Percentiles rank a stretch among this genome's conserved stretches.
Evolutionary conservation across 64 coral and sea anemone genomes (phyloP).

Genomic region (Stichodactyla helianthus): DNA sequence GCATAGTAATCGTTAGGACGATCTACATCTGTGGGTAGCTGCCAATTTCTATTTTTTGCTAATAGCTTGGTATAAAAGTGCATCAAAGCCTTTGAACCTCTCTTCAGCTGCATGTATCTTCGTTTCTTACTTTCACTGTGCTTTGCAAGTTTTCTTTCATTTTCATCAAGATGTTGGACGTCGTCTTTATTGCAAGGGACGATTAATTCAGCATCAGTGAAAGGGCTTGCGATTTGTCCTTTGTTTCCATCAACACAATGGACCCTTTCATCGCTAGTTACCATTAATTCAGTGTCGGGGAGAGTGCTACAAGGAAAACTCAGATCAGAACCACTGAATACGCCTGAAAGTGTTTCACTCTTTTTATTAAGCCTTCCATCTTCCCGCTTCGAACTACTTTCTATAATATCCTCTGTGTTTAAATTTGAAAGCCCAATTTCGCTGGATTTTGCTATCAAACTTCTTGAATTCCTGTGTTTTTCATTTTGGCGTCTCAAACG

Average conservation of each 20-base stretch:
- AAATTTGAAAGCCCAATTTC: not conserved
- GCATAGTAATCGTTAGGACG: not conserved
- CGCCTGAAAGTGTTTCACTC: not conserved
- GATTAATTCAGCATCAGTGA: not conserved
- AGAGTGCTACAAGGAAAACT: not conserved
- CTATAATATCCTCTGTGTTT: not conserved
- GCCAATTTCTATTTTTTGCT: not conserved
- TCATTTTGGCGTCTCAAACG: no score
- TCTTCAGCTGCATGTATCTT: not conserved
- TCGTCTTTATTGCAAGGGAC: not conserved
- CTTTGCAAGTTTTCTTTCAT: not conserved
- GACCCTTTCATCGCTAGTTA: not conserved
- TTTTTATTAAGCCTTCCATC: not conserved
- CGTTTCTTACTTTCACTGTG: not conserved
- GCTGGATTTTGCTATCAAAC: not conserved
- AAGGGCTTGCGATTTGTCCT: not conserved
- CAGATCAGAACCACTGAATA: no score
- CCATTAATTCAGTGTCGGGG: not conserved
- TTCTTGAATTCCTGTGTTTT: no score
- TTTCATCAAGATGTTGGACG: not conserved
- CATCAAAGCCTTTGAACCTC: not conserved
- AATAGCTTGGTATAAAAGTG: not conserved
- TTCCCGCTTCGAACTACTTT: not conserved
- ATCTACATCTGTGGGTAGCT: not conserved
- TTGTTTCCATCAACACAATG: not conserved